Conservation (phyloP, 2,113 vertebrate species). For the Festucalex cinctus region DNA sequence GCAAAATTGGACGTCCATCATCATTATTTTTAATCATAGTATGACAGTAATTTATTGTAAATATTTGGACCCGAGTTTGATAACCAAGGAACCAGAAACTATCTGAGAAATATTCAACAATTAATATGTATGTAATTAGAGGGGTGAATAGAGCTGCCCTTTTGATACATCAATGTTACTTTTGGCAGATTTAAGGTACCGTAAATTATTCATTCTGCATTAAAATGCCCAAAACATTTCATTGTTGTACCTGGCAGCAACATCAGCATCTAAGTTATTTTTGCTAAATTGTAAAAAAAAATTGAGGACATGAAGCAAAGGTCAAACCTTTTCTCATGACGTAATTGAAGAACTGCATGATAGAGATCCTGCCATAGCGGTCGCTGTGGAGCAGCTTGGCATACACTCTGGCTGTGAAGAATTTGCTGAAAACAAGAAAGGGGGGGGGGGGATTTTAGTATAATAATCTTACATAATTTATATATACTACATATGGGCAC, state of each 20-base stretch:
- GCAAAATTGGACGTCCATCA: too few relatives aligned
- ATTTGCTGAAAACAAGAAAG: conserved; percentile 75
- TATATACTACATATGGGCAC: neutral
- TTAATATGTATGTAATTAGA: too few relatives aligned
- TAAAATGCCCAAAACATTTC: neutral
- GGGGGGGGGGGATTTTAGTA: neutral
- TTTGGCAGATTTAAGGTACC: too few relatives aligned
- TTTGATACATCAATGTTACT: too few relatives aligned
- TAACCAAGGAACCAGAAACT: too few relatives aligned
- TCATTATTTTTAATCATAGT: too few relatives aligned
- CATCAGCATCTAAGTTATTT: neutral
- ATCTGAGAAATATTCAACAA: too few relatives aligned
- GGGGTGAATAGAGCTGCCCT: too few relatives aligned
- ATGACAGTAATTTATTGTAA: too few relatives aligned
- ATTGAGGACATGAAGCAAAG: neutral
- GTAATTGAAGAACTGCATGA: conserved; percentile 99
- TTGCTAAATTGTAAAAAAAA: neutral
- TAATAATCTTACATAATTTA: neutral
- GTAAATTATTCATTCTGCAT: neutral
- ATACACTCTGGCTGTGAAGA: conserved; percentile 93
- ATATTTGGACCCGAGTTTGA: too few relatives aligned
- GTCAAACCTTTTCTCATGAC: conserved; percentile 94
- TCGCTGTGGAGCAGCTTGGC: conserved; percentile 92
- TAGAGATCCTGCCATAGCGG: conserved; percentile 93
- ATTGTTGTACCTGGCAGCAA: neutral